Percentiles rank a stretch among this genome's conserved stretches.
These are phyloP conservation scores for Cantharis nigra DNA, from an alignment of 2,888 invertebrate species.

Conservation along the genomic window DNA sequence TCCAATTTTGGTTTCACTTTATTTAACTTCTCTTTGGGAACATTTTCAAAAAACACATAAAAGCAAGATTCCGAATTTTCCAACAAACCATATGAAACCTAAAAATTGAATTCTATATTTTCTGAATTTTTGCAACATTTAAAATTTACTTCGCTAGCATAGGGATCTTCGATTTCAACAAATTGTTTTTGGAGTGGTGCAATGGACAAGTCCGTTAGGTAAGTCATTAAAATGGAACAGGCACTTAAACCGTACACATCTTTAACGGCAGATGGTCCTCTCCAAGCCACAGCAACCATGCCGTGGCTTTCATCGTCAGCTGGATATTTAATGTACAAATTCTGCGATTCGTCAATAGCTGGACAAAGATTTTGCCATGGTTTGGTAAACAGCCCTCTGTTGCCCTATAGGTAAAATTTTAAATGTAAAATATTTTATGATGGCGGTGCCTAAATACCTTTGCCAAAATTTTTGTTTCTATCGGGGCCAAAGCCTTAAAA, in stretches of 20 bases:
- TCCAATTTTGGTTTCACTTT: conserved; percentile 64
- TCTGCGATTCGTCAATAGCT: conserved; percentile 61
- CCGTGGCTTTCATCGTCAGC: conserved; percentile 86
- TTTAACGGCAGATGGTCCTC: conserved; percentile 71
- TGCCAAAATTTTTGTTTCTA: conserved; percentile 77
- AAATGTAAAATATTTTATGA: background rate
- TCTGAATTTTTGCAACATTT: background rate
- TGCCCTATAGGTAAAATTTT: conserved; percentile 51
- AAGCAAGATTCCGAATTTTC: conserved; percentile 76
- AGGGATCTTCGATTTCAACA: conserved; percentile 81
- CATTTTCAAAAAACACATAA: conserved; percentile 75
- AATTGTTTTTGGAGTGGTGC: conserved; percentile 83
- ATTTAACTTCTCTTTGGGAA: conserved; percentile 69
- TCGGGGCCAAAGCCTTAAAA: conserved; percentile 70
- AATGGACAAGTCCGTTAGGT: conserved; percentile 84
- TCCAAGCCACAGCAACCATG: conserved; percentile 76
- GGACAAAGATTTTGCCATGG: conserved; percentile 81
- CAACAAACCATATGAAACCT: conserved; percentile 70
- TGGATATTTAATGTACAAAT: conserved; percentile 70
- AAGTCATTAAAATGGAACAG: conserved; percentile 73
- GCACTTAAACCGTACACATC: conserved; percentile 66
- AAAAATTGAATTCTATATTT: conserved; percentile 38
- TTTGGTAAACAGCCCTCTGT: conserved; percentile 63
- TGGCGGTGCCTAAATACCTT: conserved; percentile 56
- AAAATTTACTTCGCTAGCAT: conserved; percentile 71